These are phyloP conservation scores for Drosophila macrospina DNA, from an alignment of 2,888 invertebrate genomes.

Conservation along the genomic window DNA sequence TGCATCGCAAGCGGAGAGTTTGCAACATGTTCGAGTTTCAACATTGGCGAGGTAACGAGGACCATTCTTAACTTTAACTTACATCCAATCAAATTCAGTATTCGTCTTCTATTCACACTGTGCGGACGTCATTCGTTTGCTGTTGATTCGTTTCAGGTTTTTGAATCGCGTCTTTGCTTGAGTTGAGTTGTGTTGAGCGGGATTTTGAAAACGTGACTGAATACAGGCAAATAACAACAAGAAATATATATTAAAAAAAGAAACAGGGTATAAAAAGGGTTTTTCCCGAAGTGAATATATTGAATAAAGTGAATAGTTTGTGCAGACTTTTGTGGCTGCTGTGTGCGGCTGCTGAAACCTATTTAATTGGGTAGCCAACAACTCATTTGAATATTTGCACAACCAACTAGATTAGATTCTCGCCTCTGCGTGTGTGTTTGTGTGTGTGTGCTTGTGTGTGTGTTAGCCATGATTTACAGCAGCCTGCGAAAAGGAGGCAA, in stretches of 20 bases:
- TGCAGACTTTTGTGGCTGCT: constrained; percentile 13
- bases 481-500: constrained; percentile 50
- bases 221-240: neutral
- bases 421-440: constrained; percentile 1
- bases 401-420: constrained; percentile 40
- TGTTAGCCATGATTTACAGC: constrained; percentile 63
- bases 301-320: constrained; percentile 20
- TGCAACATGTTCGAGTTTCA: constrained; percentile 50
- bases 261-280: neutral
- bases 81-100: constrained; percentile 77
- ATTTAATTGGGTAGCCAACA: constrained; percentile 22
- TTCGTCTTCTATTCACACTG: constrained; percentile 70
- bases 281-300: constrained; percentile 1
- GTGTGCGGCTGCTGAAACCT: constrained; percentile 25
- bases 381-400: constrained; percentile 68
- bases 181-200: constrained; percentile 23
- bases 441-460: constrained; percentile 22
- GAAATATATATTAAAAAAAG: too few species aligned
- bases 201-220: constrained; percentile 23
- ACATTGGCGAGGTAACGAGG: constrained; percentile 25
- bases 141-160: constrained; percentile 17
- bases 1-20: constrained; percentile 20
- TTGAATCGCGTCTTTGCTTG: constrained; percentile 34
- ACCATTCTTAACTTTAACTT: constrained; percentile 59
- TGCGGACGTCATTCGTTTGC: constrained; percentile 47